Percentiles rank a stretch among this genome's conserved stretches.
These are phyloP conservation scores for Benitochromis conjunctus DNA, from an alignment of 2,113 vertebrate species.

Conservation along the genomic window DNA sequence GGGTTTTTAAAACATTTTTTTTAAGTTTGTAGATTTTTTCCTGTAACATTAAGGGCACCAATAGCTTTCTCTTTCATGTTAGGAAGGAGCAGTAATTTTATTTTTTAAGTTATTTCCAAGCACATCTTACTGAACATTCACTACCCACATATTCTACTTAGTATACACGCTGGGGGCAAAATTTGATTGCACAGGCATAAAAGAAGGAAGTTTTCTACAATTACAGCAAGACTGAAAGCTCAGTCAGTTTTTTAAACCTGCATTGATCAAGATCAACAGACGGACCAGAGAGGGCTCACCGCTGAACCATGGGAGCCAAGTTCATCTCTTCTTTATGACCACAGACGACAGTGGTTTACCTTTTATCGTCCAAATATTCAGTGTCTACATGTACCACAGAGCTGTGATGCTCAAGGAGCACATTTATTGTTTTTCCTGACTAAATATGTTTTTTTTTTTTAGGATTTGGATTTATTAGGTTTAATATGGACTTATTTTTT, in stretches of 20 bases:
- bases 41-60: not conserved
- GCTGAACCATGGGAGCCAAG: not conserved
- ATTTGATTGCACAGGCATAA: not conserved
- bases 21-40: not conserved
- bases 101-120: not conserved
- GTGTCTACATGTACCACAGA: not conserved
- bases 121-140: not conserved
- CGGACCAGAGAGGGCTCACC: not conserved
- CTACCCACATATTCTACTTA: not conserved
- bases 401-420: not conserved
- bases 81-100: not conserved
- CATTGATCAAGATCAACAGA: constrained; percentile 10
- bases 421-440: not conserved
- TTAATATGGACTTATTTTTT: not conserved
- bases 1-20: too few relatives aligned
- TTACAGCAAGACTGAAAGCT: constrained; percentile 3
- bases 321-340: not conserved
- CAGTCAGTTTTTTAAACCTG: constrained; percentile 20
- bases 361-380: constrained; percentile 6
- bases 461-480: not conserved
- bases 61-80: not conserved
- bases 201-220: constrained; percentile 21
- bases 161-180: constrained; percentile 4
- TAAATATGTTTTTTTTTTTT: not conserved
- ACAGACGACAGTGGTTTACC: constrained; percentile 5